These are phyloP conservation scores for Campoplex capitator DNA, from an alignment of 2,888 invertebrate species.

Conservation along the genomic window DNA sequence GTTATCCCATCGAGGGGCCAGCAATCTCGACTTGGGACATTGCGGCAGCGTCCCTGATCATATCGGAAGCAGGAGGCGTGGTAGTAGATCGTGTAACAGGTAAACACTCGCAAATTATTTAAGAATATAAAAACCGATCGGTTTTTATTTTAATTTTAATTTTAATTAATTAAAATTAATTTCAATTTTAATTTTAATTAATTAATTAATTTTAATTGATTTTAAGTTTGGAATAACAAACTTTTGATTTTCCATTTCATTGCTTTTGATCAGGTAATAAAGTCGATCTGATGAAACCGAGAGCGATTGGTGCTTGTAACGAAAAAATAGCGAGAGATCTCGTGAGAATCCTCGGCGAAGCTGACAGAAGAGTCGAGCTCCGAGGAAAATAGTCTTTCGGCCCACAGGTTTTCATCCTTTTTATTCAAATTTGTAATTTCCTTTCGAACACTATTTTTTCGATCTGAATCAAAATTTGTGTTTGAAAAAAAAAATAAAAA, in stretches of 20 bases:
- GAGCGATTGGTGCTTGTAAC: constrained; percentile 86
- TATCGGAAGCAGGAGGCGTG: constrained; percentile 91
- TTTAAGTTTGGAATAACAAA: too few relatives aligned
- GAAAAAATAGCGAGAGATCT: constrained; percentile 85
- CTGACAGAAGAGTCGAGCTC: constrained; percentile 82
- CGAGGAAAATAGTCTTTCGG: constrained; percentile 50
- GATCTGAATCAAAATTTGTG: neutral
- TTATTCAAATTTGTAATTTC: neutral
- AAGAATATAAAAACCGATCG: neutral
- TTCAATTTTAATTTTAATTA: too few relatives aligned
- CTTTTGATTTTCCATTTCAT: neutral
- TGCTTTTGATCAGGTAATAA: constrained; percentile 80
- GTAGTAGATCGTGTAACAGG: constrained; percentile 86
- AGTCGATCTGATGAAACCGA: constrained; percentile 87
- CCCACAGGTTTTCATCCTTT: neutral
- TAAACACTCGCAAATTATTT: constrained; percentile 53
- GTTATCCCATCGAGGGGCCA: constrained; percentile 89
- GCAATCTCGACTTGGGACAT: constrained; percentile 93
- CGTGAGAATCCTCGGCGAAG: constrained; percentile 85
- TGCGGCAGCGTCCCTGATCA: constrained; percentile 90
- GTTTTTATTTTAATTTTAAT: too few relatives aligned
- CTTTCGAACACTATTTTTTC: neutral
- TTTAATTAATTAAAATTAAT: too few relatives aligned
- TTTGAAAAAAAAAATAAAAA: neutral
- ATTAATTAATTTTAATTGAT: too few relatives aligned